Evolutionary conservation across 2,797 vertebrate species (phyloP), one percentile per base, ranked within the genome.

Genomic region (Pseudochirops corinnae): DNA sequence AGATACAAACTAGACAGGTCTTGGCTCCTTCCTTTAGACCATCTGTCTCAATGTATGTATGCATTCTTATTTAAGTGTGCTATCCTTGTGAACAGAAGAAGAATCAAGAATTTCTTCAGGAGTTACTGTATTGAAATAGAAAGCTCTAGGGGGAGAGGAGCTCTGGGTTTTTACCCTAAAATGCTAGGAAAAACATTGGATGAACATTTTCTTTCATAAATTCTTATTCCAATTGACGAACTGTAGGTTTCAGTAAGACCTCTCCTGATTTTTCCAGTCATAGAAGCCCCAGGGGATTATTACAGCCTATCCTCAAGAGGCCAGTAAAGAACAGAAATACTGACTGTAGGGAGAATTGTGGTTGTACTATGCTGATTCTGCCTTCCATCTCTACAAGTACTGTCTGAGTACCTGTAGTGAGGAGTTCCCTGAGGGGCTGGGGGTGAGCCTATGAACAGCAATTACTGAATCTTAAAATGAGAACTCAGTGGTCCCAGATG

Each of bases 391-490:
- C 82, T 55, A 31, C 46, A 21, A 56, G 56, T 74, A 92, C 56
- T 92, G 67, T 94, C 92, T n/a, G 21, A 53, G 28, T 14, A 31
- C 94, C 67, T 90, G 58, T 82, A 57, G 14, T 94, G 60, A 94
- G 60, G 92, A 96, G 55, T 92, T 93, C 87, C 53, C 96, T n/a
- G 7, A 93, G 94, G 56, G 92, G 52, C 93, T 33, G 92, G 94
- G 53, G 90, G 56, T 95, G 18, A 74, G 90, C n/a, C 50, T 94
- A 50, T 94, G n/a, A 95, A n/a, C 74, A 62, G 33, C 24, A 91
- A 31, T 62, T 62, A 95, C 62, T 57, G 95, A 58, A 94, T 96
- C 92, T 94, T 92, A 96, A 97, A 94, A 93, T 94, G 94, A 93
- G 97, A 97, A 90, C 4, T 58, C 91, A 14, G 6, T 50, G 28